Conservation (phyloP, 2,888 invertebrate genomes). For the Ecdyonurus torrentis region DNA sequence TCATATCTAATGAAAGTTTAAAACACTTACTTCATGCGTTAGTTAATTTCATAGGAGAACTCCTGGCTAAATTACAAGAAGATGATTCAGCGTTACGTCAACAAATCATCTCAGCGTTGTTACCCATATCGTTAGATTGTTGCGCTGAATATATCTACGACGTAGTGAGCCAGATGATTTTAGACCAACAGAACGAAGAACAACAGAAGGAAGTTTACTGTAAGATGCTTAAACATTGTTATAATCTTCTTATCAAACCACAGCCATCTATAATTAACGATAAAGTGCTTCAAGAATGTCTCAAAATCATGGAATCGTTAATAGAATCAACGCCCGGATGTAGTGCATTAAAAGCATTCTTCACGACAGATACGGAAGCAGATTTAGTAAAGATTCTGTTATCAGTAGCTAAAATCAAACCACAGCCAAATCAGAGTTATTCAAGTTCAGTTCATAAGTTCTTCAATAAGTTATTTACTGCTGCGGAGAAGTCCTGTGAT, state of each 20-base stretch:
- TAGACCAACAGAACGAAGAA: conserved; percentile 34
- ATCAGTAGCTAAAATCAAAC: conserved; percentile 43
- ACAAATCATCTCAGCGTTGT: conserved; percentile 47
- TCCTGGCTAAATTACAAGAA: conserved; percentile 31
- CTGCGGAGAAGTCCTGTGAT: conserved; percentile 42
- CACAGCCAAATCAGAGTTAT: conserved; percentile 16
- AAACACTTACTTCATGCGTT: conserved; percentile 46
- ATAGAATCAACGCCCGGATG: conserved; percentile 53
- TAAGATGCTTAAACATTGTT: not conserved
- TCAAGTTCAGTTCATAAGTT: conserved; percentile 46
- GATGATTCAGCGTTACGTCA: conserved; percentile 45
- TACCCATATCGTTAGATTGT: conserved; percentile 60
- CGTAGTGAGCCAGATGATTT: conserved; percentile 20
- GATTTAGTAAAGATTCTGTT: conserved; percentile 63
- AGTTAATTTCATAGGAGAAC: conserved; percentile 44
- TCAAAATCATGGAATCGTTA: conserved; percentile 74
- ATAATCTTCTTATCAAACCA: not conserved
- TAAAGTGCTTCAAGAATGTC: conserved; percentile 43
- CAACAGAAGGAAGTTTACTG: conserved; percentile 45
- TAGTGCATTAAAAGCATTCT: conserved; percentile 67
- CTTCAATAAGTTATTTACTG: conserved; percentile 46
- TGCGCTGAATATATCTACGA: conserved; percentile 58
- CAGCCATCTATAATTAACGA: conserved; percentile 22
- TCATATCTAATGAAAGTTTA: conserved; percentile 42
- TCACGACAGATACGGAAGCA: conserved; percentile 26